Evolutionary conservation across 1,140 invertebrate species (phyloP), one percentile per base, ranked within the genome.

Genomic region (Ladona fulva): DNA sequence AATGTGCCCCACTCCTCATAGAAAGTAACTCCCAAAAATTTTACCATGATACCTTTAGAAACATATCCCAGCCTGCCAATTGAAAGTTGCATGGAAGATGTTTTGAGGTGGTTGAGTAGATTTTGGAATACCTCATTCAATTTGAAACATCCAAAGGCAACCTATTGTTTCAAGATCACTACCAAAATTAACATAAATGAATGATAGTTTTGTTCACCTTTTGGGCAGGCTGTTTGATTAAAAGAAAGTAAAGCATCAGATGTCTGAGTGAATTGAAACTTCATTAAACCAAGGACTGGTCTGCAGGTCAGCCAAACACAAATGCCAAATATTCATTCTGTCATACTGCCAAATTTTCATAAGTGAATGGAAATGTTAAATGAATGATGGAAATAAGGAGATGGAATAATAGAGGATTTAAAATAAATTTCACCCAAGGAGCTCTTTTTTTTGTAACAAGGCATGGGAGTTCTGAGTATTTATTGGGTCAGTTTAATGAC

Each of bases 301-400:
- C 52, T 66, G 52, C 5, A 22, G 52, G 52, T 66, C 52, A 66
- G 52, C 52, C 52, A 66, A 66, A 66, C 52, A 66, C 52, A 66
- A 66, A 66, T 66, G 52, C 52, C 52, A 66, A 66, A 66, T 66
- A 66, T 66, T 66, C 52, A 66, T 66, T 66, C 52, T 66, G n/a
- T 66, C 52, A 66, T 66, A 66, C 52, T 66, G 52, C 52, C 52
- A 66, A 22, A 66, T 66, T 66, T 66, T 66, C 52, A 66, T 66
- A 66, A 19, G n/a, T 66, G 52, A 66, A 66, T 66, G 52, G 52
- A 66, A 66, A 66, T 66, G 52, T 66, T 66, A 66, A 66, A 66
- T 66, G 52, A 66, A 66, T 66, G 14, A 22, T 19, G 52, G n/a
- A 22, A 66, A 66, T 66, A 22, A 6, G 52, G 52, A 22, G 12